These are phyloP conservation scores for Phenganax stokvisi DNA, from an alignment of 92 coral and sea anemone genomes.

Conservation along the genomic window DNA sequence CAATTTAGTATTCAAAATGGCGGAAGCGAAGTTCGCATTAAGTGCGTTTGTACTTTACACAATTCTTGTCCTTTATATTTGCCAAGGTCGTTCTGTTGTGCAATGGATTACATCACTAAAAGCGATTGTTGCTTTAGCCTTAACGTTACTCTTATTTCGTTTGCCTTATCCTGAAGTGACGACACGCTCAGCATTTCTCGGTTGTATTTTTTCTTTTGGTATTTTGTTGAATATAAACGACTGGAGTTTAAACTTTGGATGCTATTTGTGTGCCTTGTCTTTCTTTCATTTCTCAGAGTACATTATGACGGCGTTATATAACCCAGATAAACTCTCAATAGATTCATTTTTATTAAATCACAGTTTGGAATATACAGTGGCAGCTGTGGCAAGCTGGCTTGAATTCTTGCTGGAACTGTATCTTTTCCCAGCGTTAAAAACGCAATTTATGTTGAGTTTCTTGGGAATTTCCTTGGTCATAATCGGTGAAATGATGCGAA, in stretches of 20 bases:
- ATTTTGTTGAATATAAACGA: conserved; percentile 50
- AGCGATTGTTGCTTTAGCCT: neutral
- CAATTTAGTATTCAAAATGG: conserved; percentile 20
- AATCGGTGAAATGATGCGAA: conserved; percentile 76
- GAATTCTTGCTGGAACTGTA: conserved; percentile 70
- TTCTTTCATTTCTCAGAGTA: conserved; percentile 89
- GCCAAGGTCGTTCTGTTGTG: conserved; percentile 25
- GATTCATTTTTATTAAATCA: conserved; percentile 89
- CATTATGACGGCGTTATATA: conserved; percentile 83
- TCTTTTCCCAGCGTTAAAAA: conserved; percentile 71
- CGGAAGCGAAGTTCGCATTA: conserved; percentile 53
- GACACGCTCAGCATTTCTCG: conserved; percentile 68
- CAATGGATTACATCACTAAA: conserved; percentile 24
- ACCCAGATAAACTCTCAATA: conserved; percentile 59
- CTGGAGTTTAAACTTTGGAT: conserved; percentile 63
- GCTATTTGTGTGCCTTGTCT: conserved; percentile 77
- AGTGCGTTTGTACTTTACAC: conserved; percentile 56
- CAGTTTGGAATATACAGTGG: conserved; percentile 78
- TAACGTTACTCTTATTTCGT: conserved; percentile 33
- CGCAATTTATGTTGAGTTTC: conserved; percentile 44
- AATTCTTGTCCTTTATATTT: conserved; percentile 40
- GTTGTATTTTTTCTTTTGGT: conserved; percentile 63
- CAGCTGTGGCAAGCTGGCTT: conserved; percentile 88
- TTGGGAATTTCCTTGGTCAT: conserved; percentile 60
- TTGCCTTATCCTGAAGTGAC: conserved; percentile 66